phyloP scores from a whole-genome alignment of 2,888 invertebrate species.

The Phorcus lineatus region DNA sequence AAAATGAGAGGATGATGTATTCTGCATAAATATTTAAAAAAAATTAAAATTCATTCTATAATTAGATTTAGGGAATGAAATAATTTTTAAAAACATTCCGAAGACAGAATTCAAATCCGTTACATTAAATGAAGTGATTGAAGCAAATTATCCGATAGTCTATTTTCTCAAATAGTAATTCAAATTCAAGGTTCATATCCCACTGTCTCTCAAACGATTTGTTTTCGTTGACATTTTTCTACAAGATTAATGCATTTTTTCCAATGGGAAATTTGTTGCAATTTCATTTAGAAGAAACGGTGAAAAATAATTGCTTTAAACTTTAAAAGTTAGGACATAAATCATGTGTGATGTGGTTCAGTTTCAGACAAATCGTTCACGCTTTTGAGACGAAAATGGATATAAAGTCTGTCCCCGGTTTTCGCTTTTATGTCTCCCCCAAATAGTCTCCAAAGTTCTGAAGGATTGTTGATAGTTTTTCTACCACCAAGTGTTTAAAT shows the following conservation, averaged over 20 bases:
- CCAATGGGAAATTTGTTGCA: constrained; percentile 18
- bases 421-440: constrained; percentile 10
- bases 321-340: background rate
- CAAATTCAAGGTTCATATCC: background rate
- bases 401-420: constrained; percentile 18
- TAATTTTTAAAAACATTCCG: too few relatives aligned
- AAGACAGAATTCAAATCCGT: too few relatives aligned
- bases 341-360: background rate
- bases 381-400: constrained; percentile 16
- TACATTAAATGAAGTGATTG: too few relatives aligned
- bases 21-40: too few relatives aligned
- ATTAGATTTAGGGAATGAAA: too few relatives aligned
- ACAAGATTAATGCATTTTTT: constrained; percentile 13
- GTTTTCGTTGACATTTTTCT: background rate
- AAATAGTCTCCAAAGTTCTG: constrained; percentile 6
- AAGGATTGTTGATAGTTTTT: constrained; percentile 23
- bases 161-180: background rate
- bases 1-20: too few relatives aligned
- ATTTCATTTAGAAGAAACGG: background rate
- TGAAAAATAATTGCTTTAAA: constrained; percentile 20
- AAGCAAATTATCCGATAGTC: too few relatives aligned
- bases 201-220: background rate
- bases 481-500: constrained; percentile 10
- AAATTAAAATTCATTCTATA: too few relatives aligned
- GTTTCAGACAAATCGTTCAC: background rate